phyloP scores from a whole-genome alignment of 2,797 vertebrate species.

The Pipistrellus pygmaeus region DNA sequence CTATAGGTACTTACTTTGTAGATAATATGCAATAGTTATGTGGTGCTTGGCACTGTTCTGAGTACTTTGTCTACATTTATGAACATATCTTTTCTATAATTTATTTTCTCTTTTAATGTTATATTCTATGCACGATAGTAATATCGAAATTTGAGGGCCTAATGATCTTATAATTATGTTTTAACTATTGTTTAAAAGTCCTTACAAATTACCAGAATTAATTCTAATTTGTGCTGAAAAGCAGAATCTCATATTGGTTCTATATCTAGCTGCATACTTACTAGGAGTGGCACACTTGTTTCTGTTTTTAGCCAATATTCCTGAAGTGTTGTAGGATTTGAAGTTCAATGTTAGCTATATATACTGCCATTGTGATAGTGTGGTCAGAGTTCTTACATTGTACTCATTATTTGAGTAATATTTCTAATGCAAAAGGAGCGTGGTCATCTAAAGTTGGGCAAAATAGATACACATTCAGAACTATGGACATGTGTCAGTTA shows the following conservation, averaged over 20 bases:
- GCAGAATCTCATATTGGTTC: neutral
- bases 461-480: conserved; percentile 5
- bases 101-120: conserved; percentile 33
- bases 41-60: neutral
- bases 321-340: conserved; percentile 35
- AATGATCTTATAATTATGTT: neutral
- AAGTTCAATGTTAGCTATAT: conserved; percentile 29
- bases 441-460: conserved; percentile 40
- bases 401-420: conserved; percentile 23
- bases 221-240: conserved; percentile 45
- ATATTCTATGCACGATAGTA: neutral
- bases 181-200: conserved; percentile 8
- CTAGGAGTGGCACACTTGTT: neutral
- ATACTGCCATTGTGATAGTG: neutral
- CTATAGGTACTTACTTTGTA: neutral
- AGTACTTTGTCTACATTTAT: neutral
- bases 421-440: conserved; percentile 43
- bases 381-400: conserved; percentile 28
- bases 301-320: neutral
- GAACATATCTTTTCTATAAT: neutral
- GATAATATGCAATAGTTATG: neutral
- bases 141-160: conserved; percentile 44
- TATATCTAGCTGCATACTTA: neutral
- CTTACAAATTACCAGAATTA: conserved; percentile 19
- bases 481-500: neutral